Evolutionary conservation across 2,888 invertebrate species (phyloP).

Genomic region (Torymus texanus): DNA sequence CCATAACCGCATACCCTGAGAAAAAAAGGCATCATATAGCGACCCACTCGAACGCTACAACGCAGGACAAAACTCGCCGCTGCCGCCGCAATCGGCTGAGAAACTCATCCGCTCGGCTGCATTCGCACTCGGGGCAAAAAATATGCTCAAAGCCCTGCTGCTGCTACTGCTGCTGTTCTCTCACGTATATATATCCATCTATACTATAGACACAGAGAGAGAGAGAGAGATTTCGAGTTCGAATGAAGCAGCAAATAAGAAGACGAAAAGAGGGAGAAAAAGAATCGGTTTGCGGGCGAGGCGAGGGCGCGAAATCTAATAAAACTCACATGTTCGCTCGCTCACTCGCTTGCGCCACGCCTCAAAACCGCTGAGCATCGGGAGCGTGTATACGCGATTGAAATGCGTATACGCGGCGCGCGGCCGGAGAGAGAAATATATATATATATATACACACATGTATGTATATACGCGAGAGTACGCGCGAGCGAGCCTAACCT

Average conservation of each 20-base stretch:
- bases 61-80: background rate
- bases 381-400: conserved; percentile 7
- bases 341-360: conserved; percentile 15
- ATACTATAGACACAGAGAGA: too few relatives aligned
- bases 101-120: background rate
- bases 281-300: background rate
- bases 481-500: too few relatives aligned
- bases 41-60: background rate
- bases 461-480: too few relatives aligned
- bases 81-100: too few relatives aligned
- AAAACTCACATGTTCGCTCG: conserved; percentile 39
- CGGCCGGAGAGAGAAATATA: too few relatives aligned
- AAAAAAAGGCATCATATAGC: conserved; percentile 6
- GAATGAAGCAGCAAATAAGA: background rate
- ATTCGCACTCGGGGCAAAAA: background rate
- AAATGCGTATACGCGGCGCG: too few relatives aligned
- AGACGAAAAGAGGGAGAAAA: background rate
- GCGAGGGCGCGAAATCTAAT: conserved; percentile 45
- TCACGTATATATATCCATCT: too few relatives aligned
- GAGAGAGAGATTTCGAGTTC: background rate
- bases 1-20: background rate
- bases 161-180: too few relatives aligned
- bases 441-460: too few relatives aligned
- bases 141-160: too few relatives aligned
- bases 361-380: conserved; percentile 20